Evolutionary conservation across 2,797 vertebrate species (phyloP).

Genomic region (Orientallactaga sibirica): DNA sequence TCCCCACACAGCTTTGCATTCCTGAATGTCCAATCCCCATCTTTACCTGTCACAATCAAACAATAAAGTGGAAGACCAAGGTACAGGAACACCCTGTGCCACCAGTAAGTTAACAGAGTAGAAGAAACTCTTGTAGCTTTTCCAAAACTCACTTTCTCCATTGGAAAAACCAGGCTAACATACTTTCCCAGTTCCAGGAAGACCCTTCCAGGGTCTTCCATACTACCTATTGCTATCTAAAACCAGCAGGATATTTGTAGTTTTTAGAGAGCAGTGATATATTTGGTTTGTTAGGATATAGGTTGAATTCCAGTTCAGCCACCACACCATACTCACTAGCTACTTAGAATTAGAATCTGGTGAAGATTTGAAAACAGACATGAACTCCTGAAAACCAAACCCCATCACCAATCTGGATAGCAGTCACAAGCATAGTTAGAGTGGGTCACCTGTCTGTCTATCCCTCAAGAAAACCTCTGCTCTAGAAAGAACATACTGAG

Average conservation of each 20-base stretch:
- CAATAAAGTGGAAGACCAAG: neutral
- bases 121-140: neutral
- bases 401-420: neutral
- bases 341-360: neutral
- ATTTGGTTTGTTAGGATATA: neutral
- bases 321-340: neutral
- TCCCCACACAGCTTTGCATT: neutral
- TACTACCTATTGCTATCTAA: neutral
- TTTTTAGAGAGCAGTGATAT: neutral
- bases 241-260: accelerated
- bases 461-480: neutral
- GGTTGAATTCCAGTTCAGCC: slow-evolving; percentile 20
- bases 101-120: neutral
- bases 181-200: neutral
- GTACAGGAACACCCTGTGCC: neutral
- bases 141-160: neutral
- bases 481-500: neutral
- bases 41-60: neutral
- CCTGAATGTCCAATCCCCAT: neutral
- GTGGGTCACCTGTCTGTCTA: no score
- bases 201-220: neutral
- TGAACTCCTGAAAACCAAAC: neutral
- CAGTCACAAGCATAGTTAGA: neutral
- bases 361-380: neutral
- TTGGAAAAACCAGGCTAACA: neutral